Percentiles rank a stretch among this genome's conserved stretches.
Conservation (phyloP, 2,888 invertebrate genomes). For the Himalopsyche japonica region DNA sequence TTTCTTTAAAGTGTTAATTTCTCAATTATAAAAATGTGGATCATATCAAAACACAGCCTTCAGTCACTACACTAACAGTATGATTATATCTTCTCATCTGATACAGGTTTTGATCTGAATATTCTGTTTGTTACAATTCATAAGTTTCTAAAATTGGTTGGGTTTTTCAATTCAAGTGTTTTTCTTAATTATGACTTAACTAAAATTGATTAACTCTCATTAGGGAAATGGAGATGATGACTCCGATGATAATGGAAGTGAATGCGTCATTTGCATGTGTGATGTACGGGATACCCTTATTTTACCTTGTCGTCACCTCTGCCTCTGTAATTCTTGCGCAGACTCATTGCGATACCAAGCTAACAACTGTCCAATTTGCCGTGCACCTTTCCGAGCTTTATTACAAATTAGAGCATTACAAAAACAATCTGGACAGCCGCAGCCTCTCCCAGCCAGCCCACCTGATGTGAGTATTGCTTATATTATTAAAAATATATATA, state of each 20-base stretch:
- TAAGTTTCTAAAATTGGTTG: no score
- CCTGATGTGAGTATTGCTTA: constrained; percentile 62
- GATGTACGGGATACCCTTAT: constrained; percentile 97
- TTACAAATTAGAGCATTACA: constrained; percentile 94
- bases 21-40: no score
- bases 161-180: neutral
- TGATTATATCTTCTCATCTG: no score
- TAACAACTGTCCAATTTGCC: constrained; percentile 98
- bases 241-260: constrained; percentile 91
- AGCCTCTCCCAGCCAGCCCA: constrained; percentile 59
- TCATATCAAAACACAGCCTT: no score
- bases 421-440: constrained; percentile 62
- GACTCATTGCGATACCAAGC: constrained; percentile 96
- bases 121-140: no score
- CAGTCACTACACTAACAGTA: no score
- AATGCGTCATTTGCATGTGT: constrained; percentile 99
- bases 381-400: constrained; percentile 97
- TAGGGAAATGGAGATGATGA: constrained; percentile 75
- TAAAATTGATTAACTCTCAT: neutral
- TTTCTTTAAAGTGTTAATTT: no score
- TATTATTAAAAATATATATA: no score
- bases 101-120: no score
- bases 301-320: constrained; percentile 94
- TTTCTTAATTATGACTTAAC: neutral
- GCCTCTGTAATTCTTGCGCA: constrained; percentile 95